Percentiles rank a stretch among this genome's conserved stretches.
These are phyloP conservation scores for Gastracanthus pulcherrimus DNA, from an alignment of 2,888 invertebrate species.

Conservation along the genomic window DNA sequence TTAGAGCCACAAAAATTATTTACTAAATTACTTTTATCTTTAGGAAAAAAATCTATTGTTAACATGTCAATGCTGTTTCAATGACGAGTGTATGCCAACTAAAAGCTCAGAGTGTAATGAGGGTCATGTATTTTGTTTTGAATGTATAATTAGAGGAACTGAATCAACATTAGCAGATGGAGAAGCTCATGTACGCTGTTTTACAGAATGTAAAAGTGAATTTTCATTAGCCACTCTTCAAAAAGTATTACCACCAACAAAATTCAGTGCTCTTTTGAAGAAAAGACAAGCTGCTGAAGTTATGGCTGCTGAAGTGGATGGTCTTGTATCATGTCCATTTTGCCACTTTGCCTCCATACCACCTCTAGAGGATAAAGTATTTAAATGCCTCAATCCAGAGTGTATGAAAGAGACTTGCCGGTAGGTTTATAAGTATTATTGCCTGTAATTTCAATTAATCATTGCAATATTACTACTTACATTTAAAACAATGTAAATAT, in stretches of 20 bases:
- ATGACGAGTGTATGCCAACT: slow-evolving; percentile 78
- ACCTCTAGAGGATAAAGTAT: slow-evolving; percentile 76
- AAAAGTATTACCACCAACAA: slow-evolving; percentile 75
- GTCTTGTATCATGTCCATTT: slow-evolving; percentile 80
- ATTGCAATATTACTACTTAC: neutral
- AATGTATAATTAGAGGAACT: slow-evolving; percentile 75
- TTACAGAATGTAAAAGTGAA: slow-evolving; percentile 73
- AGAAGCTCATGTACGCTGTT: slow-evolving; percentile 77
- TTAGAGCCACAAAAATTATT: neutral
- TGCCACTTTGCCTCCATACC: slow-evolving; percentile 81
- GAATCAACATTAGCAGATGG: slow-evolving; percentile 77
- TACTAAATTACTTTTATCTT: neutral
- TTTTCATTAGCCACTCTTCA: slow-evolving; percentile 74
- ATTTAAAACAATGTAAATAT: slow-evolving; percentile 42
- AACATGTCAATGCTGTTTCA: slow-evolving; percentile 80
- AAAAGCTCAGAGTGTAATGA: slow-evolving; percentile 73
- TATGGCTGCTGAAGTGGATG: slow-evolving; percentile 79
- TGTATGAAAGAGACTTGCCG: slow-evolving; percentile 81
- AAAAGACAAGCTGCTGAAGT: slow-evolving; percentile 80
- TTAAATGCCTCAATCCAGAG: slow-evolving; percentile 80
- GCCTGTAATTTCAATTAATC: neutral
- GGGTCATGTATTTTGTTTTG: slow-evolving; percentile 78
- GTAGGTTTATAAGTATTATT: slow-evolving; percentile 39
- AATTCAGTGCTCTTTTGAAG: slow-evolving; percentile 78
- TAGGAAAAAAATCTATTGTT: slow-evolving; percentile 69